Evolutionary conservation across 2,797 vertebrate species (phyloP).

Genomic region (Gobio occitaniae): DNA sequence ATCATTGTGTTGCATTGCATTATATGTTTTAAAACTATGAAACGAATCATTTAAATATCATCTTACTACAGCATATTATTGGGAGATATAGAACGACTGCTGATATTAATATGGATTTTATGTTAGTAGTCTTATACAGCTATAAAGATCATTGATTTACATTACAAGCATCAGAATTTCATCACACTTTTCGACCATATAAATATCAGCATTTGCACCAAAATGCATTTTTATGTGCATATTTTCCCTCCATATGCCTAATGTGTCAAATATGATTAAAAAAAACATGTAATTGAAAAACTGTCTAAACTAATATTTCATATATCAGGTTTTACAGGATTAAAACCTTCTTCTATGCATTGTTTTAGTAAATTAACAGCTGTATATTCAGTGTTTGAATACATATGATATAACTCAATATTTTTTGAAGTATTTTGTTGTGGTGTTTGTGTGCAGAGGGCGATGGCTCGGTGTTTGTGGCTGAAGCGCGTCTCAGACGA

Average conservation of each 20-base stretch:
- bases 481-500: slow-evolving; percentile 55
- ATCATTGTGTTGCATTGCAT: not conserved
- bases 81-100: not conserved
- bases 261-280: not conserved
- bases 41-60: not conserved
- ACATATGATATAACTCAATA: not conserved
- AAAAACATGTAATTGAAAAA: not conserved
- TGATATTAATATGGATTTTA: not conserved
- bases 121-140: not conserved
- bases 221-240: not conserved
- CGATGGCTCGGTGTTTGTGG: slow-evolving; percentile 45
- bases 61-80: not conserved
- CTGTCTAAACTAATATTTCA: not conserved
- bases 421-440: not conserved
- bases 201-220: not conserved
- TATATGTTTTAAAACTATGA: not conserved
- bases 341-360: not conserved
- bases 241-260: not conserved
- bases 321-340: not conserved
- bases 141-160: not conserved
- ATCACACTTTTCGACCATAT: not conserved
- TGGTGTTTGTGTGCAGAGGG: slow-evolving; percentile 49
- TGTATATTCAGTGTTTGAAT: not conserved
- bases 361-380: not conserved
- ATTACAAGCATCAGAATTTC: not conserved